These are phyloP conservation scores for Meteorus sp. DNA, from an alignment of 1,140 invertebrate genomes.

Conservation along the genomic window DNA sequence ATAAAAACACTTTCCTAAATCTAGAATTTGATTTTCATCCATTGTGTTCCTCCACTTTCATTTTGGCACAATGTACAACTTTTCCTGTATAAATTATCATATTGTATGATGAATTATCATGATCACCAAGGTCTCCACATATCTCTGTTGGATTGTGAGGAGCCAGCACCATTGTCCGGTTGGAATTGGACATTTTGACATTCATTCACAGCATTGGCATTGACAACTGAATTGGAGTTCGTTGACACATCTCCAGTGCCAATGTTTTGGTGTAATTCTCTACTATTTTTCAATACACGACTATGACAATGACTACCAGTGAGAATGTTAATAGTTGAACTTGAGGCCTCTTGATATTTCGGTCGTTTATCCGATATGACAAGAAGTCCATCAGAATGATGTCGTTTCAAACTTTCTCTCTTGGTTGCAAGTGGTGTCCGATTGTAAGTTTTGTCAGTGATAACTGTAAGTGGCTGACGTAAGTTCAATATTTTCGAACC, in stretches of 20 bases:
- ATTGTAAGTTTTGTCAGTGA: conserved; percentile 54
- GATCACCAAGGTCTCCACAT: conserved; percentile 61
- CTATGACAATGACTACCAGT: too few species aligned
- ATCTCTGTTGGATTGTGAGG: conserved; percentile 46
- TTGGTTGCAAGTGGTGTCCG: conserved; percentile 22
- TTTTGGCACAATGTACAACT: too few species aligned
- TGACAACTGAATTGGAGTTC: conserved; percentile 36
- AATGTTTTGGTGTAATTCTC: conserved; percentile 24
- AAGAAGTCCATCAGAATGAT: conserved; percentile 47
- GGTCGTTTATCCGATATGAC: conserved; percentile 50
- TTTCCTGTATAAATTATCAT: too few species aligned
- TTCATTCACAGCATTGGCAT: too few species aligned
- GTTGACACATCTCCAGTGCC: conserved; percentile 39
- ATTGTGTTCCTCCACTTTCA: too few species aligned
- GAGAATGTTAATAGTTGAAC: conserved; percentile 26
- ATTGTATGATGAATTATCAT: too few species aligned
- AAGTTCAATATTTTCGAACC: conserved; percentile 26
- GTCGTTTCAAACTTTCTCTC: conserved; percentile 43
- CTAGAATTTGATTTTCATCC: too few species aligned
- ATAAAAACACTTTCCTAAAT: too few species aligned
- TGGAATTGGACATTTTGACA: conserved; percentile 28
- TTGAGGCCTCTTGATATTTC: conserved; percentile 44
- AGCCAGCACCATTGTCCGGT: conserved; percentile 41
- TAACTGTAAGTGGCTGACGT: conserved; percentile 51
- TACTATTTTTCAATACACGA: too few species aligned